These are phyloP conservation scores for Rissa tridactyla DNA, from an alignment of 2,113 vertebrate genomes.

Conservation along the genomic window DNA sequence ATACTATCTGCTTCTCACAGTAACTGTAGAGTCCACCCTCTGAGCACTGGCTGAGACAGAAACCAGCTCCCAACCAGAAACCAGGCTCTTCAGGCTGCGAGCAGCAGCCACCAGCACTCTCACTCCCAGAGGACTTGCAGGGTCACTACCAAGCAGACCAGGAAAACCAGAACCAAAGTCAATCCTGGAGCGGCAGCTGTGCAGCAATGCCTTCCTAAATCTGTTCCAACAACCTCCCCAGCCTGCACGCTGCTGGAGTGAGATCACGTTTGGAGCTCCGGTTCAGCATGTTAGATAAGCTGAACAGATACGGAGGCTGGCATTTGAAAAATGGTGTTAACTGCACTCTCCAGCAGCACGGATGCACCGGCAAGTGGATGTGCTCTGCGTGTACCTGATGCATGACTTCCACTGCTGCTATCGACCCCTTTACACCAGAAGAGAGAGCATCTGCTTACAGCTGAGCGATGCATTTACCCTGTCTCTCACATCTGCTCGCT, in stretches of 20 bases:
- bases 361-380: not conserved
- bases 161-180: not conserved
- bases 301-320: not conserved
- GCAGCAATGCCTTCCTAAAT: not conserved
- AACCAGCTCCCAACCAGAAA: not conserved
- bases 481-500: not conserved
- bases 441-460: not conserved
- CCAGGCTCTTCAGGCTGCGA: not conserved
- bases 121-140: not conserved
- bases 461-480: rapidly evolving
- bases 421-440: not conserved
- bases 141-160: not conserved
- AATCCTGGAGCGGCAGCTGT: not conserved
- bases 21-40: not conserved
- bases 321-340: not conserved
- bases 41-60: not conserved
- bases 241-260: not conserved
- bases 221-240: not conserved
- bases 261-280: not conserved
- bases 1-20: not conserved
- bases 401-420: not conserved
- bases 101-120: not conserved
- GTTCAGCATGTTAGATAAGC: not conserved
- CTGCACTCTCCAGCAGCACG: not conserved
- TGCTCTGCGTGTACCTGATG: not conserved